These are phyloP conservation scores for Mimas tiliae DNA, from an alignment of 2,888 invertebrate genomes.

Conservation along the genomic window DNA sequence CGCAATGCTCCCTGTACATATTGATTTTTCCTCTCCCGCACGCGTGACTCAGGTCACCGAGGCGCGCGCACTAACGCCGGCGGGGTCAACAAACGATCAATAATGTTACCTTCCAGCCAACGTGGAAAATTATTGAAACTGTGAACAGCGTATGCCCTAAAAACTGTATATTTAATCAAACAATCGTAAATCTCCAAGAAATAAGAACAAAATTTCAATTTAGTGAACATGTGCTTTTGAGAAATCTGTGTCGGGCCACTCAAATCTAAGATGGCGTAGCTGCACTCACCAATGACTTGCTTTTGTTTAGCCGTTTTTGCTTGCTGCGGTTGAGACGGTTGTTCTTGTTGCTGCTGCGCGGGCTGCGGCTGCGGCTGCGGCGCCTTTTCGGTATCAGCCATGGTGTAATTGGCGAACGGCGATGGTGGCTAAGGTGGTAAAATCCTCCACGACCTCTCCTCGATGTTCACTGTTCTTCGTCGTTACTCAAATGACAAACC, in stretches of 20 bases:
- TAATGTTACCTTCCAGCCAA: conserved; percentile 45
- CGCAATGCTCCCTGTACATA: not conserved
- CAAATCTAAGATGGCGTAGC: conserved; percentile 81
- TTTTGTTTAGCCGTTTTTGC: conserved; percentile 90
- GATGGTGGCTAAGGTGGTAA: conserved; percentile 88
- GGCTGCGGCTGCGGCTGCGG: conserved; percentile 88
- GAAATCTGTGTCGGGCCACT: conserved; percentile 64
- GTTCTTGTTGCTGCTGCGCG: conserved; percentile 90
- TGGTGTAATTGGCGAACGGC: conserved; percentile 92
- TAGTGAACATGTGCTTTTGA: conserved; percentile 72
- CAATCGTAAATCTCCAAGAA: conserved; percentile 28
- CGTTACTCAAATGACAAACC: conserved; percentile 58
- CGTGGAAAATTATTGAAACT: not conserved
- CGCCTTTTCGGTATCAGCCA: conserved; percentile 98
- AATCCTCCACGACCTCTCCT: conserved; percentile 91
- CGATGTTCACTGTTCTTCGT: conserved; percentile 89
- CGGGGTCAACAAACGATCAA: conserved; percentile 69
- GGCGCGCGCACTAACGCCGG: conserved; percentile 37
- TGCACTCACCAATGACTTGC: conserved; percentile 93
- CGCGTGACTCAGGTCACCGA: conserved; percentile 40
- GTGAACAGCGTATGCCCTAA: conserved; percentile 25
- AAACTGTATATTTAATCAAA: conserved; percentile 22
- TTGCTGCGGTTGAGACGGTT: conserved; percentile 86
- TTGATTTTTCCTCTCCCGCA: conserved; percentile 21
- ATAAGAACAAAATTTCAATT: conserved; percentile 39